Evolutionary conservation across 2,797 vertebrate species (phyloP).

Genomic region (Somateria mollissima): DNA sequence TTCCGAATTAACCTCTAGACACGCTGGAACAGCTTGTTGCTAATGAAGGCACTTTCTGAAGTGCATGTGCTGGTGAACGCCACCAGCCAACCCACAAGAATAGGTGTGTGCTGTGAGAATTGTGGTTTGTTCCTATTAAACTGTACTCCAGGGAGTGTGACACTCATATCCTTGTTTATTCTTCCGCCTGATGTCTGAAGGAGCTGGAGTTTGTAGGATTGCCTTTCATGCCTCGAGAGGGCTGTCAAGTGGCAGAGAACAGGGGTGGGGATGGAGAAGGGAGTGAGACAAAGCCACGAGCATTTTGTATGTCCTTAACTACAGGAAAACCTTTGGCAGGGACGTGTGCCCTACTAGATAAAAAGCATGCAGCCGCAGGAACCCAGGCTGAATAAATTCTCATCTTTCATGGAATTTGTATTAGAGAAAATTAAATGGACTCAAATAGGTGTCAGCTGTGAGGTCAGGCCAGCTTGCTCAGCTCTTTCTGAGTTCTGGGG

Average conservation of each 20-base stretch:
- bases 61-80: neutral
- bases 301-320: neutral
- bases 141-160: neutral
- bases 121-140: neutral
- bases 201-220: neutral
- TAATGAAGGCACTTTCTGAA: neutral
- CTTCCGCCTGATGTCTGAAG: neutral
- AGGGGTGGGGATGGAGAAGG: neutral
- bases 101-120: neutral
- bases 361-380: neutral
- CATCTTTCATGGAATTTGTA: neutral
- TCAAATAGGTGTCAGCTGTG: neutral
- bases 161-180: neutral
- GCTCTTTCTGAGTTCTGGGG: neutral
- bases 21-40: neutral
- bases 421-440: neutral
- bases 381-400: neutral
- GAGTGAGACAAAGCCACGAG: neutral
- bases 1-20: neutral
- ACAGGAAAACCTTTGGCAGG: neutral
- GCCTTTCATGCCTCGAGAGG: neutral
- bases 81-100: neutral
- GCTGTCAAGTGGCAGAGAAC: neutral
- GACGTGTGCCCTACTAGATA: neutral
- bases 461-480: rapidly evolving